Percentiles rank a stretch among this genome's conserved stretches.
These are phyloP conservation scores for Gonocerus acuteangulatus DNA, from an alignment of 2,888 invertebrate genomes.

Conservation along the genomic window DNA sequence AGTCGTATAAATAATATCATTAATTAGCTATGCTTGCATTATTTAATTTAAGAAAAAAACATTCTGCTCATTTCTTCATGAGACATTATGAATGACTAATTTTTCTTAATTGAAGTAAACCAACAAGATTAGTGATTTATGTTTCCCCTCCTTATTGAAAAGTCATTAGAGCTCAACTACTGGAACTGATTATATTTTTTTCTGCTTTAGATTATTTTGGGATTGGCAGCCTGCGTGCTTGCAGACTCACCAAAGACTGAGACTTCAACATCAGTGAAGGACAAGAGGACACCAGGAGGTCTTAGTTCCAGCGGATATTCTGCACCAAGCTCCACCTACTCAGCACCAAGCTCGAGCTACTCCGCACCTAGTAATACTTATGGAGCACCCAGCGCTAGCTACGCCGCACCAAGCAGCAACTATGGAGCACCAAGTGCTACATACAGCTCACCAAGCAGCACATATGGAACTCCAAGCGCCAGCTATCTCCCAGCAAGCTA, in stretches of 20 bases:
- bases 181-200: no score
- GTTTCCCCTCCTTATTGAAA: no score
- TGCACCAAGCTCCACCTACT: not conserved
- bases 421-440: constrained; percentile 1
- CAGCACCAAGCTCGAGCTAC: not conserved
- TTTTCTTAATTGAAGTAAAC: no score
- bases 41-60: no score
- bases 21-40: no score
- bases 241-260: constrained; percentile 12
- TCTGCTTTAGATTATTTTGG: constrained; percentile 4
- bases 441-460: not conserved
- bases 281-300: constrained; percentile 13
- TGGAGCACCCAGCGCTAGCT: constrained; percentile 6
- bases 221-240: constrained; percentile 10
- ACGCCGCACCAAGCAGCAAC: constrained; percentile 1
- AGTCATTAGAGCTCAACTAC: no score
- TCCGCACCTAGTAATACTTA: not conserved
- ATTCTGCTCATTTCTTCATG: no score
- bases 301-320: not conserved
- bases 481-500: not conserved
- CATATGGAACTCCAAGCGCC: constrained; percentile 7
- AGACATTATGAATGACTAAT: no score
- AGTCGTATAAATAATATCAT: no score
- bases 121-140: no score
- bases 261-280: not conserved